These are phyloP conservation scores for Sandelia bainsii DNA, from an alignment of 2,797 vertebrate genomes.

Conservation along the genomic window DNA sequence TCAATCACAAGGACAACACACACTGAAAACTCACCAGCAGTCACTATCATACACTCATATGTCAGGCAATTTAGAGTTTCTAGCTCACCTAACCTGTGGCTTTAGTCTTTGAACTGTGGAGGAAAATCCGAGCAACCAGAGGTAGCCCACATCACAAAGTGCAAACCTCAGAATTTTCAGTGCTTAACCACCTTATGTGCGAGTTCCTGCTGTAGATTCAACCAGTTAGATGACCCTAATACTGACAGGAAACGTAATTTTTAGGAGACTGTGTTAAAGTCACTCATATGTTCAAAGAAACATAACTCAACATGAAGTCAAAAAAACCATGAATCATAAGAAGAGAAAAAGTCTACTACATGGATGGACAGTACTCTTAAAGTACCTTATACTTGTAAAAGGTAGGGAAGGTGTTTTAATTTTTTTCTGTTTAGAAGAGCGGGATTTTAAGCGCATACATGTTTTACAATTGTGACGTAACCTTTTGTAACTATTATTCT, in stretches of 20 bases:
- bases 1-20: background rate
- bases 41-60: slow-evolving; percentile 15
- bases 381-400: background rate
- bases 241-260: background rate
- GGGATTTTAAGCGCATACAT: background rate
- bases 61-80: slow-evolving; percentile 14
- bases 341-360: no score
- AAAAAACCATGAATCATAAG: no score
- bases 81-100: slow-evolving; percentile 8
- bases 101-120: background rate
- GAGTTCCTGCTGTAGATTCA: background rate
- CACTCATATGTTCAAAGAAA: background rate
- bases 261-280: background rate
- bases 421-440: background rate
- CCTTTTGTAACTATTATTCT: background rate
- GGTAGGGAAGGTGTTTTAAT: background rate
- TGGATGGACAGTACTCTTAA: background rate
- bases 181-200: background rate
- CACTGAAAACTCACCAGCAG: background rate
- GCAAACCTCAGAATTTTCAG: slow-evolving; percentile 1
- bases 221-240: background rate
- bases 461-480: no score
- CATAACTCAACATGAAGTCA: background rate
- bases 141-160: slow-evolving; percentile 3
- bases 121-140: background rate